Conservation (phyloP, 2,888 invertebrate genomes). For the Arctia plantaginis region DNA sequence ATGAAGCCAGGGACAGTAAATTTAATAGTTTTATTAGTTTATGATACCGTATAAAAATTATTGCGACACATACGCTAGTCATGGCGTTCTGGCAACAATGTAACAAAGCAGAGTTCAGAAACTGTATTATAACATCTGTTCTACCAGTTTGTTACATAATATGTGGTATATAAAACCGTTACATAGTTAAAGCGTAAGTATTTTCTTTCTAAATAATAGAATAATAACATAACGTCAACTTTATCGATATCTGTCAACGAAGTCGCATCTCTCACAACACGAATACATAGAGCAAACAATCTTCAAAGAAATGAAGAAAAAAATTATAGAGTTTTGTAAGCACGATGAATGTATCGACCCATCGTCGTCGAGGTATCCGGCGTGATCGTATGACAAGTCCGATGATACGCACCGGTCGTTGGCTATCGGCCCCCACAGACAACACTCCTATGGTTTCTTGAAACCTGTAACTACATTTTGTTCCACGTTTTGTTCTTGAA, state of each 20-base stretch:
- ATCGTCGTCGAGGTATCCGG: constrained; percentile 46
- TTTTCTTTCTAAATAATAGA: background rate
- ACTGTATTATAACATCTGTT: background rate
- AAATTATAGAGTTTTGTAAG: constrained; percentile 49
- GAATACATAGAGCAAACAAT: constrained; percentile 5
- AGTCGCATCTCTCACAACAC: constrained; percentile 1
- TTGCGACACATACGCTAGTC: too few relatives aligned
- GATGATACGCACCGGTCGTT: constrained; percentile 49
- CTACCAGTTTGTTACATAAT: background rate
- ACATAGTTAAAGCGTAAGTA: background rate
- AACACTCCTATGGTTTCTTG: constrained; percentile 77
- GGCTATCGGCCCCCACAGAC: constrained; percentile 61
- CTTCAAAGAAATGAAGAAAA: constrained; percentile 17
- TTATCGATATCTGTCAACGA: background rate
- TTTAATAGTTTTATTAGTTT: background rate
- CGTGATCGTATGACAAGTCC: constrained; percentile 56
- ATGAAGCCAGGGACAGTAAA: background rate
- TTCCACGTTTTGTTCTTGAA: constrained; percentile 59
- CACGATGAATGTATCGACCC: constrained; percentile 60
- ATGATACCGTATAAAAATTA: too few relatives aligned
- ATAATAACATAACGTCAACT: background rate
- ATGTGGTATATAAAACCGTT: background rate
- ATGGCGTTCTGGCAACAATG: too few relatives aligned
- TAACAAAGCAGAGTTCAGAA: background rate
- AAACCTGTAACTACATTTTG: constrained; percentile 75